These are phyloP conservation scores for Abrostola tripartita DNA, from an alignment of 2,888 invertebrate genomes.

Conservation along the genomic window DNA sequence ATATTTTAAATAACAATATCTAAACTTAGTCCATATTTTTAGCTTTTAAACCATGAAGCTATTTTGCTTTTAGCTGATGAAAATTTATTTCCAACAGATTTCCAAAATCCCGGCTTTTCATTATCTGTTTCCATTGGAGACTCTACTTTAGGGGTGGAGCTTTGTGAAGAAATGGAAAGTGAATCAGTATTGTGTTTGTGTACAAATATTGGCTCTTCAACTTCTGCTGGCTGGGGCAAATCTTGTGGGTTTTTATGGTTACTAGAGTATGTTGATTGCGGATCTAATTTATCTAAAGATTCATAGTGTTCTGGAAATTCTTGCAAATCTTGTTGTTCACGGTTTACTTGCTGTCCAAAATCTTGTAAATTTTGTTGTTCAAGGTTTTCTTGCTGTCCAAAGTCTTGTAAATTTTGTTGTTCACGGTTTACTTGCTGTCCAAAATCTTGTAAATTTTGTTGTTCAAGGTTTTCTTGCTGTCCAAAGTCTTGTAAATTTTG, in stretches of 20 bases:
- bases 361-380: slow-evolving; percentile 24
- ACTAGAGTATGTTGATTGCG: slow-evolving; percentile 23
- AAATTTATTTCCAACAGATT: slow-evolving; percentile 85
- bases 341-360: slow-evolving; percentile 26
- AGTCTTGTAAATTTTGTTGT: slow-evolving; percentile 22
- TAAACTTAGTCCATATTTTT: slow-evolving; percentile 9
- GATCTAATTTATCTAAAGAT: slow-evolving; percentile 37
- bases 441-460: slow-evolving; percentile 20
- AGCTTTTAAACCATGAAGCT: slow-evolving; percentile 83
- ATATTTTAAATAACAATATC: slow-evolving; percentile 18
- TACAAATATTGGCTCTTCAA: slow-evolving; percentile 19
- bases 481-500: slow-evolving; percentile 34
- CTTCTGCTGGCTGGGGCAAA: slow-evolving; percentile 10
- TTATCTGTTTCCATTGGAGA: slow-evolving; percentile 63
- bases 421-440: slow-evolving; percentile 23
- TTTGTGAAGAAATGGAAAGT: slow-evolving; percentile 14
- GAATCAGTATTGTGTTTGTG: slow-evolving; percentile 27
- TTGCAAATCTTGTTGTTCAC: slow-evolving; percentile 19
- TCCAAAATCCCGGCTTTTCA: slow-evolving; percentile 88
- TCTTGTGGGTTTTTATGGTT: slow-evolving; percentile 31
- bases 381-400: slow-evolving; percentile 9
- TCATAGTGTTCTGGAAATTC: slow-evolving; percentile 24
- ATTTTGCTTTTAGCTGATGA: slow-evolving; percentile 85
- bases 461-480: slow-evolving; percentile 28
- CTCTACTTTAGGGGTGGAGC: slow-evolving; percentile 9